These are phyloP conservation scores for Kradibia gibbosae DNA, from an alignment of 1,140 invertebrate species.

Conservation along the genomic window DNA sequence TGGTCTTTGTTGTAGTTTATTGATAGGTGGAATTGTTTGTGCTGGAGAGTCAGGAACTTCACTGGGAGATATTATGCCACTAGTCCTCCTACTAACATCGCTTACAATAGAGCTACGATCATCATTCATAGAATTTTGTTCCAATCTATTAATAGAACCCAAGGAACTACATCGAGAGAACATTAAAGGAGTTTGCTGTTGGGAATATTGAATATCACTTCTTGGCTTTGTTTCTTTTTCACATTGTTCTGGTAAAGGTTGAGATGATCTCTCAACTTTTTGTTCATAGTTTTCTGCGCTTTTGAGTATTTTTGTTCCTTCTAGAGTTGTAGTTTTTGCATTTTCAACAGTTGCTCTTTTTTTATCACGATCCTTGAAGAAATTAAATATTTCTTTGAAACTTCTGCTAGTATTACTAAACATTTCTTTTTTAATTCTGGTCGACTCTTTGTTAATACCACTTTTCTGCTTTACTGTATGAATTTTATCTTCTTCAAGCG, in stretches of 20 bases:
- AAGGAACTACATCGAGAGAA: constrained; percentile 93
- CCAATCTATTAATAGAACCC: constrained; percentile 90
- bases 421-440: constrained; percentile 45
- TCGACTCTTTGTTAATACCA: constrained; percentile 22
- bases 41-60: constrained; percentile 95
- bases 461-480: constrained; percentile 29
- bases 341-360: constrained; percentile 34
- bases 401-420: constrained; percentile 43
- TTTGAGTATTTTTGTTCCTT: constrained; percentile 29
- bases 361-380: constrained; percentile 49
- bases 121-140: constrained; percentile 84
- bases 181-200: constrained; percentile 96
- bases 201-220: constrained; percentile 55
- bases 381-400: constrained; percentile 49
- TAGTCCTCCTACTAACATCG: constrained; percentile 92
- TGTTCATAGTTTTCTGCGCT: constrained; percentile 4
- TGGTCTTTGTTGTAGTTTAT: constrained; percentile 56
- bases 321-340: constrained; percentile 21
- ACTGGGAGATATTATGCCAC: constrained; percentile 92
- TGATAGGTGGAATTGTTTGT: constrained; percentile 83
- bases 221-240: constrained; percentile 40
- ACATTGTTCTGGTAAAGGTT: constrained; percentile 12
- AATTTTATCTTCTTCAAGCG: constrained; percentile 30
- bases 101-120: constrained; percentile 91
- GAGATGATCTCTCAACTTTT: constrained; percentile 25